These are phyloP conservation scores for Hypomecis punctinalis DNA, from an alignment of 2,888 invertebrate species.

Conservation along the genomic window DNA sequence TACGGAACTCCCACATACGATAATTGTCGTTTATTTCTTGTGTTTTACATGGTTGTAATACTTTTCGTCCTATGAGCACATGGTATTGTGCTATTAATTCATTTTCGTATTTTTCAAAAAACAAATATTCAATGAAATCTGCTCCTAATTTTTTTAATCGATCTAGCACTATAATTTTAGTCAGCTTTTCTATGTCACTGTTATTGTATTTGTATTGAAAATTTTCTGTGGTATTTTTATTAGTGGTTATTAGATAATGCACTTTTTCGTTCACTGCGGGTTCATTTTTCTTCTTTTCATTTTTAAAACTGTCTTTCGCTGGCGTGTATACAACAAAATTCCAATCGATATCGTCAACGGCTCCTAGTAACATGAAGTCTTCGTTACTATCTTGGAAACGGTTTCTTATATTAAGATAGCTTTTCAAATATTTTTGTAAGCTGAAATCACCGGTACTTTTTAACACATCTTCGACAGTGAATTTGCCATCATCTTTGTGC, in stretches of 20 bases:
- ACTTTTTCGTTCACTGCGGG: neutral
- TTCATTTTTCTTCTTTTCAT: neutral
- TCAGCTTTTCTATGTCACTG: neutral
- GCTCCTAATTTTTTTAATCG: constrained; percentile 3
- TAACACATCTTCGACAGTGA: neutral
- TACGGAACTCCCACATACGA: constrained; percentile 3
- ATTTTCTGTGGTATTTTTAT: neutral
- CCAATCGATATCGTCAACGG: neutral
- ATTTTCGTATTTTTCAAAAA: neutral
- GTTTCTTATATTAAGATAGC: constrained; percentile 1
- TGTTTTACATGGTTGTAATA: neutral
- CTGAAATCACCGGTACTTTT: neutral
- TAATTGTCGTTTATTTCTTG: neutral
- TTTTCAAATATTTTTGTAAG: neutral
- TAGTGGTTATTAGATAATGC: neutral
- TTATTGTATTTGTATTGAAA: neutral
- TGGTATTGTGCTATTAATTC: constrained; percentile 4
- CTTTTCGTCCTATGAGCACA: constrained; percentile 1
- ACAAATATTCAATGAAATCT: neutral
- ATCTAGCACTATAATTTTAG: neutral
- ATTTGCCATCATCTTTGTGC: neutral
- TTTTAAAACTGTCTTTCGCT: neutral
- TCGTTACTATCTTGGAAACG: neutral
- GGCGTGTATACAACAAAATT: constrained; percentile 1
- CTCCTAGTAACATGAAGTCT: neutral